Conservation (phyloP, 2,113 vertebrate species). For the Cygnus buccinator region DNA sequence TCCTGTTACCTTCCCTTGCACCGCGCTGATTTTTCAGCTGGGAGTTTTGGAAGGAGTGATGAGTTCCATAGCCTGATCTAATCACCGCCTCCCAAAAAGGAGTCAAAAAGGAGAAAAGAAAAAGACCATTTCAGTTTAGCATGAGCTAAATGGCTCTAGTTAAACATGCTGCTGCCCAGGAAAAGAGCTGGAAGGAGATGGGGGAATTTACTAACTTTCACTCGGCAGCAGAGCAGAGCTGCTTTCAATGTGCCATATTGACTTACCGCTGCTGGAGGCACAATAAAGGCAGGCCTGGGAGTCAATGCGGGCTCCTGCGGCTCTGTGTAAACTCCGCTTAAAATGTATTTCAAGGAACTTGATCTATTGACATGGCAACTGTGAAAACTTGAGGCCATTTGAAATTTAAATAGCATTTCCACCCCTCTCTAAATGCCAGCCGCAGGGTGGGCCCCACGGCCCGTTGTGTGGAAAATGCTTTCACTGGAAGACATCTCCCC, state of each 20-base stretch:
- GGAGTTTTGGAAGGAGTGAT: background rate
- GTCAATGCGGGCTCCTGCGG: conserved; percentile 61
- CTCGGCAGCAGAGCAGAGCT: background rate
- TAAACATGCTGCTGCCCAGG: conserved; percentile 25
- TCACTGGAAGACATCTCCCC: conserved; percentile 61
- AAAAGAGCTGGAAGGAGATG: conserved; percentile 17
- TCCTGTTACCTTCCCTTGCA: conserved; percentile 42
- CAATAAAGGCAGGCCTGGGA: conserved; percentile 52
- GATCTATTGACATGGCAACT: conserved; percentile 73
- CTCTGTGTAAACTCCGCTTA: conserved; percentile 72
- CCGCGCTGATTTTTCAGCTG: background rate
- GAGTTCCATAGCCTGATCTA: background rate
- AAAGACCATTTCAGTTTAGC: background rate
- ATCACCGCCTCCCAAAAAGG: background rate
- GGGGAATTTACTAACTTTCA: conserved; percentile 69
- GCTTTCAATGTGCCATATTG: conserved; percentile 62
- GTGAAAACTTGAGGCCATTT: conserved; percentile 68
- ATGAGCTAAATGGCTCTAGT: background rate
- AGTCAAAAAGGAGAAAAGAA: background rate
- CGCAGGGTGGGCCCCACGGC: conserved; percentile 19
- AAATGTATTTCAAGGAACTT: conserved; percentile 70
- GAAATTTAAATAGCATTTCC: conserved; percentile 75
- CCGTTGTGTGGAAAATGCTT: conserved; percentile 62
- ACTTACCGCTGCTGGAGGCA: conserved; percentile 56
- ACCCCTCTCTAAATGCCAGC: conserved; percentile 60